phyloP scores from a whole-genome alignment of 2,797 vertebrate species.

The Rhynchonycteris naso region DNA sequence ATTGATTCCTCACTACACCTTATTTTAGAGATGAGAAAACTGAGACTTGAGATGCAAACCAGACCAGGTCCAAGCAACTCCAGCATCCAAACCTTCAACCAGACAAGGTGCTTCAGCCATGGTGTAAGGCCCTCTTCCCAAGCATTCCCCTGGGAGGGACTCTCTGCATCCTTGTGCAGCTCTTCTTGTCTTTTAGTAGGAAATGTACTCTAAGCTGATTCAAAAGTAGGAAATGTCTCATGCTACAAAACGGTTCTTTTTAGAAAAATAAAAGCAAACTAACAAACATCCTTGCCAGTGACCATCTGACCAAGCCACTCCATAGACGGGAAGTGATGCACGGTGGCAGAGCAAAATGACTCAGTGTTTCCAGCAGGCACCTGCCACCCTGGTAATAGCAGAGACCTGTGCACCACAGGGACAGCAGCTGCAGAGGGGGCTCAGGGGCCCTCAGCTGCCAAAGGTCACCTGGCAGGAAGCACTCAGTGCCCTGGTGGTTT shows the following conservation, averaged over 20 bases:
- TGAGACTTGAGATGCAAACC: not conserved
- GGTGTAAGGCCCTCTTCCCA: not conserved
- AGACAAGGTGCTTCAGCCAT: not conserved
- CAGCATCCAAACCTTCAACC: not conserved
- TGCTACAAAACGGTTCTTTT: constrained; percentile 10
- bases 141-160: not conserved
- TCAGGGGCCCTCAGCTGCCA: not conserved
- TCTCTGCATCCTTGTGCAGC: not conserved
- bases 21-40: not conserved
- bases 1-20: not conserved
- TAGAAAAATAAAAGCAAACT: constrained; percentile 39
- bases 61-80: not conserved
- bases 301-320: not conserved
- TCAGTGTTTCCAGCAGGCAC: not conserved
- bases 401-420: not conserved
- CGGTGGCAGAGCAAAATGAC: not conserved
- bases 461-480: constrained; percentile 58
- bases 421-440: not conserved
- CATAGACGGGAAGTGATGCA: not conserved
- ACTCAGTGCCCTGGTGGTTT: constrained; percentile 40
- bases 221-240: constrained; percentile 33
- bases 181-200: not conserved
- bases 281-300: not conserved
- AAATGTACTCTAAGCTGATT: constrained; percentile 3
- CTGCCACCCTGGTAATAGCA: not conserved